Base-by-base conservation (phyloP, 2,113 vertebrate species). In the Elephas maximus region DNA sequence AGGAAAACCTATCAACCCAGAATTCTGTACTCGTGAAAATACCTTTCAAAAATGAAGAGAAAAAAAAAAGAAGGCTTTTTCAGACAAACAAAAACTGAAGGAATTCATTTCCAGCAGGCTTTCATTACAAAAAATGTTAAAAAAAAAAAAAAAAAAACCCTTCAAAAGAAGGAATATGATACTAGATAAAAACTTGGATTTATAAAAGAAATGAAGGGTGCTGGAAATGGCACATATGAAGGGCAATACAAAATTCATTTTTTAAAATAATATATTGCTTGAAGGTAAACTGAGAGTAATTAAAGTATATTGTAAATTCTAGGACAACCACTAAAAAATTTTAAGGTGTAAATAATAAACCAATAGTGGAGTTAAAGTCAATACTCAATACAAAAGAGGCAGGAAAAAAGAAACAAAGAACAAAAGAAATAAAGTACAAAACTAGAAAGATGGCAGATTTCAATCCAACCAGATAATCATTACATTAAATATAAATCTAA, bases 401-500 rank as follows among this genome's bases (percentile, higher is more conserved):
- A 71, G 28, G 78, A 51, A 74, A 88, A 48, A 41, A 79, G 60
- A 89, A 77, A 44, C 2, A 86, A 87, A 84, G 20, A 79, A n/a
- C 28, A 63, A 11, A 92, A 80, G 33, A 15, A 80, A 88, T 8
- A 41, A 95, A 78, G 88, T 63, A 91, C 53, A 89, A 83, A 62
- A 45, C 7, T 62, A 84, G 21, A 24, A 83, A 92, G 88, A 95
- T 17, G 26, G 15, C 1, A 88, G 48, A 88, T 60, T 45, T 88
- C 90, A 92, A 87, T 83, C 18, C 44, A 95, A 76, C 3, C 11
- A 63, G 28, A 30, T 45, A 86, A 88, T 78, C 37, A 48, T 74
- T 33, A 92, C 2, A 63, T 8, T 95, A 94, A 87, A 96, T 44
- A 57, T 62, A 96, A 88, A 74, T 18, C 63, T 88, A 96, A 97